Conservation (phyloP, 2,888 invertebrate species). For the Seira ritae region DNA sequence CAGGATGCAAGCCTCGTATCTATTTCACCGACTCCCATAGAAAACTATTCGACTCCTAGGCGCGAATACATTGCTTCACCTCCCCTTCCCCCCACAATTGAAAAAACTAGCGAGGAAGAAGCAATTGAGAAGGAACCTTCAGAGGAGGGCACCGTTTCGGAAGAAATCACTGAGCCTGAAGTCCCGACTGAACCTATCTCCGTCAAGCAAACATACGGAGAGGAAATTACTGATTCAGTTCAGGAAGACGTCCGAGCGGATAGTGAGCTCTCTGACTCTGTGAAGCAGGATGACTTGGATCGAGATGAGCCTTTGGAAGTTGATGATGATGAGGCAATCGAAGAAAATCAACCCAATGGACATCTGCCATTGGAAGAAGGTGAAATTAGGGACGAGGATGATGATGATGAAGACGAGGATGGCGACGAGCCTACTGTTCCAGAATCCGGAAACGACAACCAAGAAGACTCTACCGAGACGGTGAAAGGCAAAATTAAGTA, state of each 20-base stretch:
- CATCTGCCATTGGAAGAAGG: slow-evolving; percentile 67
- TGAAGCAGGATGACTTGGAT: slow-evolving; percentile 55
- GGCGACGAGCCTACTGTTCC: slow-evolving; percentile 39
- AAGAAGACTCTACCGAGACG: slow-evolving; percentile 41
- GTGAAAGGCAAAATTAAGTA: slow-evolving; percentile 65
- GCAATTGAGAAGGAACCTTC: slow-evolving; percentile 52
- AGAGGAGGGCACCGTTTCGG: slow-evolving; percentile 49
- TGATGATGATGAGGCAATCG: slow-evolving; percentile 41
- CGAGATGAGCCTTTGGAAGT: slow-evolving; percentile 40
- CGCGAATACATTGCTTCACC: slow-evolving; percentile 47
- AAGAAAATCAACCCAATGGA: slow-evolving; percentile 62
- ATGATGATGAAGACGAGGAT: slow-evolving; percentile 52
- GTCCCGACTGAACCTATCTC: slow-evolving; percentile 33
- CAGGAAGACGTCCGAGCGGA: slow-evolving; percentile 51
- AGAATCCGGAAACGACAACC: slow-evolving; percentile 55
- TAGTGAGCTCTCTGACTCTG: slow-evolving; percentile 52
- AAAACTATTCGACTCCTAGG: slow-evolving; percentile 67
- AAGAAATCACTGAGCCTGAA: slow-evolving; percentile 61
- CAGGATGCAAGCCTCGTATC: slow-evolving; percentile 71
- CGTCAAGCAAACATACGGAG: slow-evolving; percentile 33
- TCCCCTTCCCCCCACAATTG: slow-evolving; percentile 38
- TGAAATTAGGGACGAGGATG: slow-evolving; percentile 61
- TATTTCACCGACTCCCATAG: slow-evolving; percentile 71
- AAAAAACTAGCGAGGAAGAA: slow-evolving; percentile 56
- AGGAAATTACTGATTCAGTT: slow-evolving; percentile 45